Base-by-base conservation (phyloP, 2,888 invertebrate genomes). In the Callyntrura guangdongensis region DNA sequence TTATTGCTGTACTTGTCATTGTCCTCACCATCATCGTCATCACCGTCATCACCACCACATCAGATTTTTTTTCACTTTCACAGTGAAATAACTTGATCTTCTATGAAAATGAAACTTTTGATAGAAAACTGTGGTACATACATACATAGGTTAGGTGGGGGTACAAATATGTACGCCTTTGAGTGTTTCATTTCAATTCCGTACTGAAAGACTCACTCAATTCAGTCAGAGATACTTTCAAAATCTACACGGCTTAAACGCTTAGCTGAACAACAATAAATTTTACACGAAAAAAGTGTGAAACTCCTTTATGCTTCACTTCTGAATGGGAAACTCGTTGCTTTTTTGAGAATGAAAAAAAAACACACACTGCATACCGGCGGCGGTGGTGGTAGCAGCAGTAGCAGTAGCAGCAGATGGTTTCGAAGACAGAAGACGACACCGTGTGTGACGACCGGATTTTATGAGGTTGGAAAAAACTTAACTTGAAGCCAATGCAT, bases 261-360 rank as follows among this genome's bases (percentile, higher is more conserved):
- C 77, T 77, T 77, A 77, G 25, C 86, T 67, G 79, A 67, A 36
- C 9, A 20, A 59, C 53, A 79, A 86, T 86, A 86, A 86, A 86
- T 86, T 86, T 67, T 17, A 74, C n/a, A 56, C 56, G 61, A 86
- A 47, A 56, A n/a, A 17, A 17, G 25, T 79, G 86, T 22, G 27
- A 64, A 79, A 36, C 56, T 56, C 8, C 8, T 77, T 25, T 77
- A 2, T 67, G 53, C 84, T 20, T 11, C 14, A 14, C 20, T 74
- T 49, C 20, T 67, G 67, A 67, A 74, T 74, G 45, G 14, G n/a
- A 49, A 47, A 64, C 45, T 64, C 72, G 17, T 45, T 72, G 3
- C 72, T 67, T 83, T 84, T 61, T 77, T 47, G 59, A 86, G 47
- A 72, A 72, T 72, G 72, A 36, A 67, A 67, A 11, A 69, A 69